phyloP scores from a whole-genome alignment of 2,797 vertebrate species.

The Pagetopsis macropterus region DNA sequence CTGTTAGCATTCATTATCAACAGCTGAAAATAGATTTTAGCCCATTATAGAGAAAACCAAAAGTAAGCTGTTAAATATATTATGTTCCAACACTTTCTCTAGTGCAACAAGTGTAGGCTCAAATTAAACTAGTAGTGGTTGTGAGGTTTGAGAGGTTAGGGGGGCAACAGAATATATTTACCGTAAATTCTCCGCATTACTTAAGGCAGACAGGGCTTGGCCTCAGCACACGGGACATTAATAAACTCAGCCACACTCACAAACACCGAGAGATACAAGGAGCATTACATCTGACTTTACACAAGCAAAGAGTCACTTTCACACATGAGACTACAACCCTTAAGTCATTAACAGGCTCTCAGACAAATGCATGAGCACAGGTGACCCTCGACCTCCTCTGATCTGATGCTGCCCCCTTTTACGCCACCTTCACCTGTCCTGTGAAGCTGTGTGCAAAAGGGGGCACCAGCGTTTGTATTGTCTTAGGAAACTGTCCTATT shows the following conservation, averaged over 20 bases:
- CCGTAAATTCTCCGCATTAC: conserved; percentile 73
- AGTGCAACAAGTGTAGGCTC: conserved; percentile 24
- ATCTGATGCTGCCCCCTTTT: conserved; percentile 55
- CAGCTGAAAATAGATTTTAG: conserved; percentile 47
- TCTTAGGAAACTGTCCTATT: too few relatives aligned
- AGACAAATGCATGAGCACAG: conserved; percentile 39
- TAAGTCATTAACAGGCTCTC: conserved; percentile 22
- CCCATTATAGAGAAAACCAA: conserved; percentile 13
- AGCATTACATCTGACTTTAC: conserved; percentile 25
- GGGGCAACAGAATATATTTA: conserved; percentile 63
- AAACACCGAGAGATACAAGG: conserved; percentile 19
- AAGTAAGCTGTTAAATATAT: conserved; percentile 14
- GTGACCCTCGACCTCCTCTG: conserved; percentile 30
- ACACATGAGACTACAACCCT: not conserved
- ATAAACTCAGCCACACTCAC: conserved; percentile 37
- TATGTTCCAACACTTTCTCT: conserved; percentile 32
- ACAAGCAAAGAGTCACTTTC: conserved; percentile 17
- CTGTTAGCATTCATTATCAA: conserved; percentile 40
- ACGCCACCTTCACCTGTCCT: conserved; percentile 60
- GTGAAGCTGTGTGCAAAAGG: too few relatives aligned
- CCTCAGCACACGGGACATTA: conserved; percentile 53
- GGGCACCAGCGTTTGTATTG: too few relatives aligned
- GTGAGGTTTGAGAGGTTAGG: not conserved
- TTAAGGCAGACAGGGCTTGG: conserved; percentile 61
- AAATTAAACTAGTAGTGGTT: conserved; percentile 39